Evolutionary conservation across 2,888 invertebrate species (phyloP), one percentile per base, ranked within the genome.

Genomic region (Heliconius erato): DNA sequence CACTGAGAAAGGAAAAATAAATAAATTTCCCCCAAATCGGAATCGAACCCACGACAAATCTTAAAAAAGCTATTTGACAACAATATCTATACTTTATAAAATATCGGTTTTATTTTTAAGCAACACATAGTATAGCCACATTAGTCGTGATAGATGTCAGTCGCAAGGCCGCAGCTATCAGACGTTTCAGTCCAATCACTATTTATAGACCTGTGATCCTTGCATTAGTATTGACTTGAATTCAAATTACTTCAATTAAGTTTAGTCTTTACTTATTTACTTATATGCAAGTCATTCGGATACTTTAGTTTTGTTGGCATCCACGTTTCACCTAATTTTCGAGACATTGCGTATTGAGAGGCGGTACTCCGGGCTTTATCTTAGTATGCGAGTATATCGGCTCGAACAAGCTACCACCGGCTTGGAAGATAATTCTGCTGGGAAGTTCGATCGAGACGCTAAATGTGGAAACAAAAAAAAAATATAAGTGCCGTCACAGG

Each of bases 161-260:
- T 74, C 77, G 26, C 81, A 77, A 81, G 77, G 81, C 69, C 59
- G 78, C 78, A 26, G 63, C 69, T 77, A 63, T 63, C 63, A 71
- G 80, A 78, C 68, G 23, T 44, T 78, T n/a, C 59, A 69, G 68
- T 19, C 63, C 23, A 74, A 79, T 74, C 63, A 49, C 79, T 80
- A 79, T 82, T 83, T 83, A 80, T 81, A 72, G 77, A 83, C 40
- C 32, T 14, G 82, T 84, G 77, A 84, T 82, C 86, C 86, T 86
- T 84, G 83, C 79, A 67, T 74, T 72, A 67, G 71, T 76, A 14
- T 35, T 16, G 23, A 76, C 69, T 80, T 80, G 59, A 79, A 80
- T 82, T 69, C 40, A 65, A 80, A 83, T 81, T 35, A 78, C 16
- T 26, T 49, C 54, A 54, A 54, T 54, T 23, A 54, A 49, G 23